phyloP scores from a whole-genome alignment of 92 coral and sea anemone species.

The Blastomussa wellsi region DNA sequence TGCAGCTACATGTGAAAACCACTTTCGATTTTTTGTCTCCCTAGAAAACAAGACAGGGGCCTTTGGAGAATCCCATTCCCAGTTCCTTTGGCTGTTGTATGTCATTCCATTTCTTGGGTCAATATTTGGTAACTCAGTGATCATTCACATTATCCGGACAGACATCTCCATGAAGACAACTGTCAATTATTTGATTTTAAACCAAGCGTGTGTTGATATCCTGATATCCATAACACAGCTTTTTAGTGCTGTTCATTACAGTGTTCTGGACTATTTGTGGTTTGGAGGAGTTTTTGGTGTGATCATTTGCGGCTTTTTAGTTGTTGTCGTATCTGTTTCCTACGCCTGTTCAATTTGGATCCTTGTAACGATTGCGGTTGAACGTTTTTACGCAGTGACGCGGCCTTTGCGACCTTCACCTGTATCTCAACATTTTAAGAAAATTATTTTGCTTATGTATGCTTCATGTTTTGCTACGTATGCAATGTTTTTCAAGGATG shows the following conservation, averaged over 20 bases:
- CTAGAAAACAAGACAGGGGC: no score
- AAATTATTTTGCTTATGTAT: background rate
- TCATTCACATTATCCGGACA: slow-evolving; percentile 1
- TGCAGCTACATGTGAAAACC: no score
- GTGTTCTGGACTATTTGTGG: background rate
- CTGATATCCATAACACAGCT: no score
- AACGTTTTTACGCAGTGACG: slow-evolving; percentile 11
- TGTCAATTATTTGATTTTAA: background rate
- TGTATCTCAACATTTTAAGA: slow-evolving; percentile 6
- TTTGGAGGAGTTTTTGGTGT: background rate
- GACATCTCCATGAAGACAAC: background rate
- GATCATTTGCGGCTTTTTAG: background rate
- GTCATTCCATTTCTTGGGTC: background rate
- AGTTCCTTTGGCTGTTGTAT: no score
- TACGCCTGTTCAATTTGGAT: background rate
- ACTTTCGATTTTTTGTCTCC: no score
- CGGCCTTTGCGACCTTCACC: slow-evolving; percentile 16
- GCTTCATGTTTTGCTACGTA: background rate
- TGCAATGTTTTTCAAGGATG: background rate
- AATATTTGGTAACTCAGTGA: slow-evolving; percentile 4
- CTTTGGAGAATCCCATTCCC: no score
- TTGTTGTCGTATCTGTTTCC: background rate
- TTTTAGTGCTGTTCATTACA: background rate
- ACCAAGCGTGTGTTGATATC: no score
- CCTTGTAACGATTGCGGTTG: slow-evolving; percentile 12